phyloP scores from a whole-genome alignment of 2,113 vertebrate species.

The Physeter macrocephalus region DNA sequence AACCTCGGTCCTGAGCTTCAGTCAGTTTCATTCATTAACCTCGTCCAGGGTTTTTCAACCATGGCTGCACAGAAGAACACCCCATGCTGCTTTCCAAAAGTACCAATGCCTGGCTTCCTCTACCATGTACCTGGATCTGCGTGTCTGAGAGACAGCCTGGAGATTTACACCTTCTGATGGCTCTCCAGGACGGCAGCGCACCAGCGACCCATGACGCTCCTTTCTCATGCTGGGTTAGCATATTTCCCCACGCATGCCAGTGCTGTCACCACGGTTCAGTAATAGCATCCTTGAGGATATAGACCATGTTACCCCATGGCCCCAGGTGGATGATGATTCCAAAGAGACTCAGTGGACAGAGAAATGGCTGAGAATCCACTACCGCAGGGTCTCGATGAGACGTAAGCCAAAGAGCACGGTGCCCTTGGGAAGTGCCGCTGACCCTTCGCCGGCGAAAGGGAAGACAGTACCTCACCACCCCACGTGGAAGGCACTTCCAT shows the following conservation, averaged over 20 bases:
- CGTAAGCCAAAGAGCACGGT: accelerated
- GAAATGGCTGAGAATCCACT: not conserved
- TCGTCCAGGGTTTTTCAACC: not conserved
- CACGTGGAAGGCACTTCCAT: not conserved
- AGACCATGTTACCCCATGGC: no score
- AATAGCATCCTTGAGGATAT: not conserved
- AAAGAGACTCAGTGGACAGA: not conserved
- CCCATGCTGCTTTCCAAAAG: not conserved
- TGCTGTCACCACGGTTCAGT: not conserved
- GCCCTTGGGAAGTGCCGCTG: not conserved
- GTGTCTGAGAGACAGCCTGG: not conserved
- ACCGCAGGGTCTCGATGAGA: not conserved
- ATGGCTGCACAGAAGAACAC: not conserved
- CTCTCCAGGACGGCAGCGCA: not conserved
- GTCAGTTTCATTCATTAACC: not conserved
- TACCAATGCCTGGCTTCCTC: not conserved
- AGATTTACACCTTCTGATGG: not conserved
- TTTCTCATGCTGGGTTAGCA: not conserved
- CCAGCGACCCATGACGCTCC: not conserved
- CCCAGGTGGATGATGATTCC: not conserved
- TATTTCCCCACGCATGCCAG: not conserved
- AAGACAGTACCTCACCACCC: accelerated
- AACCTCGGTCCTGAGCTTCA: not conserved
- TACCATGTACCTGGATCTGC: not conserved
- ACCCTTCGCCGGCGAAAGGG: accelerated